Conservation (phyloP, 1,140 invertebrate genomes). For the Nymphalis io region DNA sequence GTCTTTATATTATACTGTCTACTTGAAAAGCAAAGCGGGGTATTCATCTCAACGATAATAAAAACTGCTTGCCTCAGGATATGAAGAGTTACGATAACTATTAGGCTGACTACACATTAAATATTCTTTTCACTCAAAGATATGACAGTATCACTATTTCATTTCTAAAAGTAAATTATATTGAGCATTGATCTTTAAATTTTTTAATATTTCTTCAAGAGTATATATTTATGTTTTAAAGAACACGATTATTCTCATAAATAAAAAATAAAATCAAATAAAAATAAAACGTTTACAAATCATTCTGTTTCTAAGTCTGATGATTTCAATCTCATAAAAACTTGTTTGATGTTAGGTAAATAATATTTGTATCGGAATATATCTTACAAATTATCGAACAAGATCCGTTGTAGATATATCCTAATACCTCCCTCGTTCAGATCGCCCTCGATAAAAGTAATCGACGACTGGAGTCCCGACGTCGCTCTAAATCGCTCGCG, state of each 20-base stretch:
- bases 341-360: too few relatives aligned
- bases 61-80: slow-evolving; percentile 10
- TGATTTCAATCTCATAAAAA: too few relatives aligned
- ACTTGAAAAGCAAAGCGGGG: not conserved
- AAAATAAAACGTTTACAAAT: too few relatives aligned
- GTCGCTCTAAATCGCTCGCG: slow-evolving; percentile 29
- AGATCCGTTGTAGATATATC: slow-evolving; percentile 9
- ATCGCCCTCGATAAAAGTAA: slow-evolving; percentile 26
- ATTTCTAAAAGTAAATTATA: too few relatives aligned
- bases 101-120: not conserved
- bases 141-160: not conserved
- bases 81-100: slow-evolving; percentile 3
- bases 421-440: not conserved
- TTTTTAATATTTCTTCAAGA: too few relatives aligned
- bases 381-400: not conserved
- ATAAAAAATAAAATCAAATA: too few relatives aligned
- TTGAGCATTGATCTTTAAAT: too few relatives aligned
- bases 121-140: not conserved
- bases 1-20: slow-evolving; percentile 4
- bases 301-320: too few relatives aligned
- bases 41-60: slow-evolving; percentile 11
- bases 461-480: slow-evolving; percentile 27
- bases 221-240: too few relatives aligned
- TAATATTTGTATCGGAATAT: not conserved
- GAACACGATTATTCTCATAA: too few relatives aligned